phyloP scores from a whole-genome alignment of 2,113 vertebrate genomes.

The Agapornis roseicollis region DNA sequence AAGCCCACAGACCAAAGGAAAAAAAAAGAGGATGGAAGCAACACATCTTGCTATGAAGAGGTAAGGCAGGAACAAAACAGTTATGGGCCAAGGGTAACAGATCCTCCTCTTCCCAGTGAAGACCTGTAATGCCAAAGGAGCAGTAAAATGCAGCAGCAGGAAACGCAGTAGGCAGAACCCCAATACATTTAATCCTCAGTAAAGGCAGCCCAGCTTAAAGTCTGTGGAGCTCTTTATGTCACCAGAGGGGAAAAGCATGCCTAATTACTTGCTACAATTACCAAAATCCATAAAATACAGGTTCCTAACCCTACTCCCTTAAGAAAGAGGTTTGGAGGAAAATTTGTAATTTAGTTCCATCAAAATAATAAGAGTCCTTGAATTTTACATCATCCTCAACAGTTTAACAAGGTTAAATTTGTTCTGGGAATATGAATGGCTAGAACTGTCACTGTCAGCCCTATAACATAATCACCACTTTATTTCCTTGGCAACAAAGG shows the following conservation, averaged over 20 bases:
- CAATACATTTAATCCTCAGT: background rate
- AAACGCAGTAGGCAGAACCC: background rate
- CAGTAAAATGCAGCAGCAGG: background rate
- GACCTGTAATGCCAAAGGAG: background rate
- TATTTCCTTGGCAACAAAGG: slow-evolving; percentile 26
- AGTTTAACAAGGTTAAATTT: background rate
- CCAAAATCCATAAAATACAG: background rate
- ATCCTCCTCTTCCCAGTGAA: background rate
- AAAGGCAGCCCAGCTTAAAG: background rate
- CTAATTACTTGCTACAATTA: background rate
- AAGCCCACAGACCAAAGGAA: background rate
- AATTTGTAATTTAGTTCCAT: background rate
- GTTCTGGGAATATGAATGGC: background rate
- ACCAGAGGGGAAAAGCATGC: background rate
- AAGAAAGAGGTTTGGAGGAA: background rate
- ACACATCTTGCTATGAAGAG: background rate
- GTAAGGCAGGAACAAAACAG: background rate
- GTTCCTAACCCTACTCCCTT: background rate
- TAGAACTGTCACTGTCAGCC: background rate
- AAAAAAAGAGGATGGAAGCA: background rate
- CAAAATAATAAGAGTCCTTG: background rate
- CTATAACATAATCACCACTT: background rate
- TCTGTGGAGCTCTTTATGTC: background rate
- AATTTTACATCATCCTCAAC: background rate
- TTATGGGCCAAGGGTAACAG: background rate